A percentile compares a stretch with the other conserved stretches of the same genome.
phyloP scores from a whole-genome alignment of 2,797 vertebrate species.

The Tokudaia tokunoshimensis region DNA sequence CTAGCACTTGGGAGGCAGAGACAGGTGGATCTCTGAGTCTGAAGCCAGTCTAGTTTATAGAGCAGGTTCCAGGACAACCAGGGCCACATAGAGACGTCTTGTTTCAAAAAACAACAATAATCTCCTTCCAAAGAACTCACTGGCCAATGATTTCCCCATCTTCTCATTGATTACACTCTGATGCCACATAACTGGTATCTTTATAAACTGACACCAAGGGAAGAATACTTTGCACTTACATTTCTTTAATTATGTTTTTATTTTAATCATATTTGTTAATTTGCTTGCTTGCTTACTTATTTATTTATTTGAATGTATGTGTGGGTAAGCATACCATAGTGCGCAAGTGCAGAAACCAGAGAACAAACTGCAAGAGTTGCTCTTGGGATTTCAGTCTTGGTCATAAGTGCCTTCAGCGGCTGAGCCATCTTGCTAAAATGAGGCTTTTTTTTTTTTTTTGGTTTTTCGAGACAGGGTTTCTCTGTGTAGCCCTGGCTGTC shows the following conservation, averaged over 20 bases:
- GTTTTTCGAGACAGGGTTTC: too few relatives aligned
- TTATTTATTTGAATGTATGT: not conserved
- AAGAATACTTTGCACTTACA: slow-evolving; percentile 29
- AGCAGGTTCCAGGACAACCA: not conserved
- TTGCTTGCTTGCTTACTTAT: not conserved
- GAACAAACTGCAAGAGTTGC: not conserved
- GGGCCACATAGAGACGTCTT: not conserved
- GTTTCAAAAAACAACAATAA: not conserved
- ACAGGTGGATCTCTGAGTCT: not conserved
- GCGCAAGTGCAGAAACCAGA: not conserved
- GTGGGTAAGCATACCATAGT: not conserved
- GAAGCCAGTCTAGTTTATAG: not conserved
- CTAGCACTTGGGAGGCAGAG: not conserved
- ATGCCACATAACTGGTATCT: not conserved
- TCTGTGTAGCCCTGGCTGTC: too few relatives aligned
- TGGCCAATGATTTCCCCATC: not conserved
- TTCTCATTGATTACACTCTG: not conserved
- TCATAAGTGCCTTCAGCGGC: not conserved
- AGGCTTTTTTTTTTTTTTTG: slow-evolving; percentile 24
- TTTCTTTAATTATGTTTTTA: slow-evolving; percentile 42
- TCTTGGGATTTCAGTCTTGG: not conserved
- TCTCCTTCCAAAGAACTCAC: slow-evolving; percentile 19
- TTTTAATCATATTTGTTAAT: not conserved
- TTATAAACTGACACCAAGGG: slow-evolving; percentile 40
- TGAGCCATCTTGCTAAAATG: not conserved